Percentiles rank a stretch among this genome's conserved stretches.
These are phyloP conservation scores for Mactromeris polynyma DNA, from an alignment of 2,888 invertebrate genomes.

Conservation along the genomic window DNA sequence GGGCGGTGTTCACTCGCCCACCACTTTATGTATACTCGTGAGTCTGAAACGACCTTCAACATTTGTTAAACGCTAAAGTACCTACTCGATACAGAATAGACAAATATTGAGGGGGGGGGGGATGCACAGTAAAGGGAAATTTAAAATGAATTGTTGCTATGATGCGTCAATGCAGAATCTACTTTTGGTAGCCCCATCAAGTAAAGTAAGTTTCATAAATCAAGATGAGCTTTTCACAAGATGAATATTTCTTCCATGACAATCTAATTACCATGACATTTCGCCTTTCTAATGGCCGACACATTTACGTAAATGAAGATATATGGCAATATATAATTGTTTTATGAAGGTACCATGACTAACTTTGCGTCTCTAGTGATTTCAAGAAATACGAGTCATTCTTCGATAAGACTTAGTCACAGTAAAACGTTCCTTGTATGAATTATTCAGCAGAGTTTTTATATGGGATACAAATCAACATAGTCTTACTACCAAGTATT, in stretches of 20 bases:
- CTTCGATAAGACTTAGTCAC: too few relatives aligned
- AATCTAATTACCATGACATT: not conserved
- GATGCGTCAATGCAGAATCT: not conserved
- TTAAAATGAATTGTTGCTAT: not conserved
- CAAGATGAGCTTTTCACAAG: not conserved
- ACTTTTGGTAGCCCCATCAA: not conserved
- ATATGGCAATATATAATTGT: not conserved
- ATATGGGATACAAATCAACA: too few relatives aligned
- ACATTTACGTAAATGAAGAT: not conserved
- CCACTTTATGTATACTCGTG: too few relatives aligned
- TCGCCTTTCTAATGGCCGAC: not conserved
- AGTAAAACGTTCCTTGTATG: too few relatives aligned
- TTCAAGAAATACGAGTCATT: not conserved
- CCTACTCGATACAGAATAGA: too few relatives aligned
- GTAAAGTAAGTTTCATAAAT: not conserved
- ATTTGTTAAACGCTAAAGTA: too few relatives aligned
- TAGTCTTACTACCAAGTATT: too few relatives aligned
- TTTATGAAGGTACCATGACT: not conserved
- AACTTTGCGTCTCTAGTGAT: not conserved
- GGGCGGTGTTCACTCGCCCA: too few relatives aligned
- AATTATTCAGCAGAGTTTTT: too few relatives aligned
- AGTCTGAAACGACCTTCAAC: too few relatives aligned
- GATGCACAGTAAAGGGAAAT: not conserved
- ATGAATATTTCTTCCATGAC: not conserved
- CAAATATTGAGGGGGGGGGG: not conserved